Evolutionary conservation across 2,797 vertebrate species (phyloP).

Genomic region (Apogon hyalosoma): DNA sequence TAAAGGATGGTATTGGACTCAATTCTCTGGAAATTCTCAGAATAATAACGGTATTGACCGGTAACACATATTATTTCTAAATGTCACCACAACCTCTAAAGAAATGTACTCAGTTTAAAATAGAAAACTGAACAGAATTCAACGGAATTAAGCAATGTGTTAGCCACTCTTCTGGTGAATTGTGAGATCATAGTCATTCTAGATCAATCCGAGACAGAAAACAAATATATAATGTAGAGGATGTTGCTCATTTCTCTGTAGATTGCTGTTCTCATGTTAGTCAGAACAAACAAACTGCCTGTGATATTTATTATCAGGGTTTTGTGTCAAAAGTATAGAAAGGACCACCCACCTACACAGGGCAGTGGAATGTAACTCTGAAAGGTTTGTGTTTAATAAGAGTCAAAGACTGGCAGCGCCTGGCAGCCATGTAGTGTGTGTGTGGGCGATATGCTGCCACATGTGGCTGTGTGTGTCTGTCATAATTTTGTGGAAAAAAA

Average conservation of each 20-base stretch:
- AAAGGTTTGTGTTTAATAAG: not conserved
- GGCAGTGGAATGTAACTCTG: constrained; percentile 1
- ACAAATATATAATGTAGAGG: not conserved
- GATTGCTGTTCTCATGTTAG: constrained; percentile 2
- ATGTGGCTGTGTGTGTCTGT: constrained; percentile 4
- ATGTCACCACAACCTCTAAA: no score
- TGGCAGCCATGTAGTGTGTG: constrained; percentile 3
- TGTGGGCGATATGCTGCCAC: constrained; percentile 4
- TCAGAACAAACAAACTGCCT: not conserved
- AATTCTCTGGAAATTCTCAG: no score
- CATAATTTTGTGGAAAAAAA: constrained; percentile 25
- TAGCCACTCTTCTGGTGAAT: no score
- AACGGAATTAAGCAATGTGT: no score
- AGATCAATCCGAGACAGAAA: no score
- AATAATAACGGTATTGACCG: no score
- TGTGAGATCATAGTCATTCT: no score
- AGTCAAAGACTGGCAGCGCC: constrained; percentile 6
- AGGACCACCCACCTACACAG: constrained; percentile 12
- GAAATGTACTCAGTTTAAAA: no score
- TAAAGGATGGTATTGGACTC: no score
- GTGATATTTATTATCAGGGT: not conserved
- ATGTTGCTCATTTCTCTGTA: constrained; percentile 2
- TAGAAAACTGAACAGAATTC: no score
- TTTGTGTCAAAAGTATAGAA: constrained; percentile 9
- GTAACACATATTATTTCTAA: no score